Conservation (phyloP, 2,113 vertebrate species). For the Amphiprion percula region DNA sequence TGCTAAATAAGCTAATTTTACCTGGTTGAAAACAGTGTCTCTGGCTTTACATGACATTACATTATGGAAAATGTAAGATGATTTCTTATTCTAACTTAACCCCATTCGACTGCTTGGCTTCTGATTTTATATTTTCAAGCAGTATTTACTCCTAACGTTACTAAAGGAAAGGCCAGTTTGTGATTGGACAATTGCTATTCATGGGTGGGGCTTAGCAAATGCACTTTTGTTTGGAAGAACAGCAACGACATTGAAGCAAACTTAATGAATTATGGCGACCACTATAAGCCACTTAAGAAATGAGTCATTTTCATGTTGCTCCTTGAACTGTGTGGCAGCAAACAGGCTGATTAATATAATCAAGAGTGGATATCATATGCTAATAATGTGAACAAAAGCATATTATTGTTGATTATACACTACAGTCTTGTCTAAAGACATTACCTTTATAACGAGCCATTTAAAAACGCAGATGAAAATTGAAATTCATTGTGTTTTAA, state of each 20-base stretch:
- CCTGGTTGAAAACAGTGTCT: too few relatives aligned
- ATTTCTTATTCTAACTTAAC: too few relatives aligned
- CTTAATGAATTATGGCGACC: too few relatives aligned
- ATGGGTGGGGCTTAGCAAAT: not conserved
- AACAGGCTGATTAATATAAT: constrained; percentile 15
- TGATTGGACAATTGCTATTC: not conserved
- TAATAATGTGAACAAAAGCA: constrained; percentile 7
- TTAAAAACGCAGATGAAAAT: constrained; percentile 22
- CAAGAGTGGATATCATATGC: not conserved
- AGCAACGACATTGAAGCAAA: too few relatives aligned
- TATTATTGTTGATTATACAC: constrained; percentile 9
- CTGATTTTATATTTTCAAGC: not conserved
- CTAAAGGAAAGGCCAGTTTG: too few relatives aligned
- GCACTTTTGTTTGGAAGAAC: not conserved
- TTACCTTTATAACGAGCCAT: constrained; percentile 18
- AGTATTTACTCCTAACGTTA: not conserved
- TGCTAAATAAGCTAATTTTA: too few relatives aligned
- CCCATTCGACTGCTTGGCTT: not conserved
- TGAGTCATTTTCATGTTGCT: too few relatives aligned
- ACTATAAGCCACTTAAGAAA: too few relatives aligned
- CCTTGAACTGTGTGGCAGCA: not conserved
- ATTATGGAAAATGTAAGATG: too few relatives aligned
- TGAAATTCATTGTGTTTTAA: constrained; percentile 23
- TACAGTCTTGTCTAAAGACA: constrained; percentile 29
- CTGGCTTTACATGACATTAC: too few relatives aligned